Evolutionary conservation across 2,797 vertebrate species (phyloP).

Genomic region (Apogon talboti): DNA sequence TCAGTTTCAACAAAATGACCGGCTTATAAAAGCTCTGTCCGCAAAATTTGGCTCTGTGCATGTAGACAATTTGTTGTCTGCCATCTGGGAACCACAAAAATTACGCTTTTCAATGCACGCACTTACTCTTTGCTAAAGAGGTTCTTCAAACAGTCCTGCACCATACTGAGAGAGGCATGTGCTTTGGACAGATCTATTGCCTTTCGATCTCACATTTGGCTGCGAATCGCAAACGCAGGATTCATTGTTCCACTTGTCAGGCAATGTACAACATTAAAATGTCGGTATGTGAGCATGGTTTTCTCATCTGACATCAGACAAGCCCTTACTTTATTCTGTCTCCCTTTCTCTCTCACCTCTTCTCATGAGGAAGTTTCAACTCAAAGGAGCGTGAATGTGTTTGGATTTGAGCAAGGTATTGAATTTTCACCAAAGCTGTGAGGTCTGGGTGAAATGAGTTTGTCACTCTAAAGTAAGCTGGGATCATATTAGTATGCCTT

Average conservation of each 20-base stretch:
- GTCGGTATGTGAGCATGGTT: slow-evolving; percentile 36
- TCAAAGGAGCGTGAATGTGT: slow-evolving; percentile 40
- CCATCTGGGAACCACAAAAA: slow-evolving; percentile 64
- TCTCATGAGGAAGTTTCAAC: slow-evolving; percentile 44
- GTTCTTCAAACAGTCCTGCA: slow-evolving; percentile 50
- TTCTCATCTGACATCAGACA: slow-evolving; percentile 55
- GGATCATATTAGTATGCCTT: slow-evolving; percentile 53
- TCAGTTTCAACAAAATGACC: slow-evolving; percentile 64
- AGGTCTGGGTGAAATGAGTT: slow-evolving; percentile 51
- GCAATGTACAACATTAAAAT: slow-evolving; percentile 21
- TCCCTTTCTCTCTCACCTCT: slow-evolving; percentile 19
- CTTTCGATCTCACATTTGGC: slow-evolving; percentile 32
- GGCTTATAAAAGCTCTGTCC: slow-evolving; percentile 63
- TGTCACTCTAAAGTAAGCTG: slow-evolving; percentile 58
- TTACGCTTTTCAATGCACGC: slow-evolving; percentile 31
- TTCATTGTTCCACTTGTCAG: slow-evolving; percentile 33
- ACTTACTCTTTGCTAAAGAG: slow-evolving; percentile 39
- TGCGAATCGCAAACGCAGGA: slow-evolving; percentile 32
- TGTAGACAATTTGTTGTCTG: slow-evolving; percentile 56
- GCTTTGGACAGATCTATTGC: slow-evolving; percentile 34
- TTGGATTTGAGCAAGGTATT: slow-evolving; percentile 60
- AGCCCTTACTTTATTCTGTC: slow-evolving; percentile 30
- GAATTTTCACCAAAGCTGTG: slow-evolving; percentile 45
- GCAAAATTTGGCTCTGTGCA: slow-evolving; percentile 61
- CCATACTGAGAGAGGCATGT: slow-evolving; percentile 24